A percentile compares a stretch with the other conserved stretches of the same genome.
Conservation (phyloP, 1,140 invertebrate genomes). For the Dysdera silvatica region DNA sequence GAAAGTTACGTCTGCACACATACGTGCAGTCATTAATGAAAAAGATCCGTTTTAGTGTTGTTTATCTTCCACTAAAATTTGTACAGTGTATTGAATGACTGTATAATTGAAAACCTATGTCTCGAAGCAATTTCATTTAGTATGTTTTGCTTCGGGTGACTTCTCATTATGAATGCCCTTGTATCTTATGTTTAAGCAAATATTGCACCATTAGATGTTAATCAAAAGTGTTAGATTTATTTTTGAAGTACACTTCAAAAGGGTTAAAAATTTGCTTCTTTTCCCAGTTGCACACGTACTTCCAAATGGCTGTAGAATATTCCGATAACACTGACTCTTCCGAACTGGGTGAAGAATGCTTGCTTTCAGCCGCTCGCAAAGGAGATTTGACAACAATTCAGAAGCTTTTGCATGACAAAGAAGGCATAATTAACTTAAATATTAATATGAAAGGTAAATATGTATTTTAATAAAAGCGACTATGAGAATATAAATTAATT, state of each 20-base stretch:
- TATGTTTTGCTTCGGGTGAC: no score
- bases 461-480: background rate
- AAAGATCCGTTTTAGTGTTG: no score
- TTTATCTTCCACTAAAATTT: no score
- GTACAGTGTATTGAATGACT: no score
- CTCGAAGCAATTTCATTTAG: no score
- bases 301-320: background rate
- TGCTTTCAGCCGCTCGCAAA: constrained; percentile 40
- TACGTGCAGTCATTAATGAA: no score
- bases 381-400: constrained; percentile 40
- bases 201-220: background rate
- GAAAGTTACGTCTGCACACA: no score
- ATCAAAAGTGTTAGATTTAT: background rate
- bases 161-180: no score
- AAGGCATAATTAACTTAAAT: constrained; percentile 41
- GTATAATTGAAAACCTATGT: no score
- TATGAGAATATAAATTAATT: background rate
- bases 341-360: constrained; percentile 32
- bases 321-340: background rate
- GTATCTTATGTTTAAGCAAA: background rate
- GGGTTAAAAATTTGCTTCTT: background rate
- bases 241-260: background rate
- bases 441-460: constrained; percentile 48
- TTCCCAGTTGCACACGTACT: background rate
- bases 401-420: constrained; percentile 38